phyloP scores from a whole-genome alignment of 2,888 invertebrate genomes.

The Perizoma flavofasciatum region DNA sequence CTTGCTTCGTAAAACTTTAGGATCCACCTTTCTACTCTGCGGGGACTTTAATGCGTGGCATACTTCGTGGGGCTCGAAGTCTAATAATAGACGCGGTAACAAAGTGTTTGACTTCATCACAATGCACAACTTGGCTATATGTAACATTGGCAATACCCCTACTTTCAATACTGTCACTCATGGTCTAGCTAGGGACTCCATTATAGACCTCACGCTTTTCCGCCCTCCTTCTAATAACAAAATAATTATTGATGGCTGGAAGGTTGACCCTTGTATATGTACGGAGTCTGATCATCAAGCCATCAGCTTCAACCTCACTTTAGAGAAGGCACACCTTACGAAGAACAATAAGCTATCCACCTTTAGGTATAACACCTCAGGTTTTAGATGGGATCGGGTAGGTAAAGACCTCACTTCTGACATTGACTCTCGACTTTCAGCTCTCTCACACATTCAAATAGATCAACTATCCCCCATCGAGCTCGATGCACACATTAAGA shows the following conservation, averaged over 20 bases:
- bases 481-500: too few relatives aligned
- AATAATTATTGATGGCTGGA: slow-evolving; percentile 14
- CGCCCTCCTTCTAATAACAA: background rate
- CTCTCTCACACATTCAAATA: background rate
- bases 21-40: background rate
- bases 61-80: background rate
- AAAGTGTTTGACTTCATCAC: background rate
- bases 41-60: slow-evolving; percentile 4
- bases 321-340: background rate
- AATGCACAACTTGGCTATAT: background rate
- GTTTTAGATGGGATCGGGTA: background rate
- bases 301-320: slow-evolving; percentile 12
- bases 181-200: background rate
- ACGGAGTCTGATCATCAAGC: slow-evolving; percentile 28
- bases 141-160: background rate
- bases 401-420: background rate
- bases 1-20: background rate
- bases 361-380: background rate
- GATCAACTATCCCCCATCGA: background rate
- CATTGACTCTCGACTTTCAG: background rate
- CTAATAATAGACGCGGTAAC: background rate
- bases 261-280: slow-evolving; percentile 14
- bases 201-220: background rate
- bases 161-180: background rate
- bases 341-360: background rate